Conservation (phyloP, 1,140 invertebrate species). For the Dinothrombium tinctorium region DNA sequence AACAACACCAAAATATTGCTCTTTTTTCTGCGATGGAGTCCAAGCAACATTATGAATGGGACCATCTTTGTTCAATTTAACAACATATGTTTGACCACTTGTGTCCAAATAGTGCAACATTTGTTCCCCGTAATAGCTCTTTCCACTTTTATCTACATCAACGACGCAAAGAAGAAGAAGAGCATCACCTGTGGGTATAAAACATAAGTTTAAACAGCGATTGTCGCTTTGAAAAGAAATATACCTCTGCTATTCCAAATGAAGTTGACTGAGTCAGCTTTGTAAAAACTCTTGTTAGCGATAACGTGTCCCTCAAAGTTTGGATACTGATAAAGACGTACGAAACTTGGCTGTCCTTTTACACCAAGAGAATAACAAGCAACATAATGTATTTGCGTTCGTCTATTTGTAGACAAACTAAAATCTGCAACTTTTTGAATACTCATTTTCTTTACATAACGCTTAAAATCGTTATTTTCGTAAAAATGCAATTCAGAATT, state of each 20-base stretch:
- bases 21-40: conserved; percentile 60
- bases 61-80: conserved; percentile 66
- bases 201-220: neutral
- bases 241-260: conserved; percentile 53
- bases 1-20: conserved; percentile 48
- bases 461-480: conserved; percentile 33
- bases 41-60: conserved; percentile 72
- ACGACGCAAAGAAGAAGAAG: conserved; percentile 56
- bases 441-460: conserved; percentile 31
- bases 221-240: neutral
- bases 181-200: conserved; percentile 35
- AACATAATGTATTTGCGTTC: conserved; percentile 30
- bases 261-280: conserved; percentile 56
- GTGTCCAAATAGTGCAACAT: conserved; percentile 59
- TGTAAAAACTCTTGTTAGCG: conserved; percentile 52
- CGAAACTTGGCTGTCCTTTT: conserved; percentile 41
- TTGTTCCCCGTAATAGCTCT: conserved; percentile 92
- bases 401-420: conserved; percentile 38
- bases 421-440: conserved; percentile 48
- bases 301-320: conserved; percentile 36
- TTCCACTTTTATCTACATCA: conserved; percentile 75
- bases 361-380: conserved; percentile 36
- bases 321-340: conserved; percentile 58
- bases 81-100: conserved; percentile 56
- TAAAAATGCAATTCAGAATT: conserved; percentile 57